These are phyloP conservation scores for Porphyrio hochstetteri DNA, from an alignment of 2,113 vertebrate genomes.

Conservation along the genomic window DNA sequence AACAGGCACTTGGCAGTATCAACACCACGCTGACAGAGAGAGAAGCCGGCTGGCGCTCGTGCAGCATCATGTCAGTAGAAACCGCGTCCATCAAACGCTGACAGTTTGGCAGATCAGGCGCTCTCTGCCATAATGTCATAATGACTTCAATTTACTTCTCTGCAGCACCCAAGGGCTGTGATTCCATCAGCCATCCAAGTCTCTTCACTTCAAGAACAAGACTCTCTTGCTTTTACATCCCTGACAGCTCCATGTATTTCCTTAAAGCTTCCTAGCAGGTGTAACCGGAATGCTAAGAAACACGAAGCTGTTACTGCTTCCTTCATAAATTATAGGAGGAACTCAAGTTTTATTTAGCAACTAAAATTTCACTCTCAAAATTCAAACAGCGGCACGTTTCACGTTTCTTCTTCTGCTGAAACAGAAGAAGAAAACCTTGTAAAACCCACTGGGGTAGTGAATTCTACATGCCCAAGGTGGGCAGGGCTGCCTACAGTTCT, in stretches of 20 bases:
- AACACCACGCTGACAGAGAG: constrained; percentile 12
- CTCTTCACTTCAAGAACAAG: constrained; percentile 40
- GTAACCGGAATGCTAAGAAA: constrained; percentile 26
- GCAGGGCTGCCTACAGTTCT: neutral
- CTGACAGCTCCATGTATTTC: constrained; percentile 41
- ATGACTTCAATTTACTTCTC: constrained; percentile 54
- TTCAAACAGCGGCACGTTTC: neutral
- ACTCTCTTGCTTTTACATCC: constrained; percentile 5
- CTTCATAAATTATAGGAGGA: neutral
- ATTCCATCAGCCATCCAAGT: constrained; percentile 50
- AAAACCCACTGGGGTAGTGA: accelerated
- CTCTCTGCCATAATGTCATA: constrained; percentile 60
- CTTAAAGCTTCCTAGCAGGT: constrained; percentile 16
- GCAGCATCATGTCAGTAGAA: constrained; percentile 42
- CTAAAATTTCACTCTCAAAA: neutral
- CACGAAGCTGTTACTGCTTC: neutral
- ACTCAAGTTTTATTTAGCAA: neutral
- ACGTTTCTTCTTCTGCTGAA: too few relatives aligned
- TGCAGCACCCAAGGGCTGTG: neutral
- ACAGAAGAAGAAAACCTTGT: neutral
- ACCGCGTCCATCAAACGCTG: constrained; percentile 48
- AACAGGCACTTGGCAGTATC: constrained; percentile 58
- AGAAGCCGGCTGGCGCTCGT: constrained; percentile 25
- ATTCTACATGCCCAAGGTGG: neutral
- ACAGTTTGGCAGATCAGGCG: constrained; percentile 55